Conservation (phyloP, 2,888 invertebrate genomes). For the Zele albiditarsus region DNA sequence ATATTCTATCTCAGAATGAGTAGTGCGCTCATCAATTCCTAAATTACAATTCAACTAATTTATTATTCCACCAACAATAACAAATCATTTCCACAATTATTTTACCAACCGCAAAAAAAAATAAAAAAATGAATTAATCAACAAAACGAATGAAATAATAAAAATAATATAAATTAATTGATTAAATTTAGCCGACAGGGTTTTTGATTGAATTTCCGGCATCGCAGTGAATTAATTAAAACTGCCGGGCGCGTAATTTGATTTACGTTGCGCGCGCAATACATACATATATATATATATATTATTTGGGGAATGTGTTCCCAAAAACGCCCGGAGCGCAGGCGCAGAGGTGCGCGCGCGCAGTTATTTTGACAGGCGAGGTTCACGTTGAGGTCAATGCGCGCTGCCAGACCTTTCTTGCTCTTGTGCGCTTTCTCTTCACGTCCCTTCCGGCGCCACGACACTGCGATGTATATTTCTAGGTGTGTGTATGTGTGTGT, state of each 20-base stretch:
- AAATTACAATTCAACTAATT: too few species aligned
- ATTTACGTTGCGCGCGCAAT: slow-evolving; percentile 37
- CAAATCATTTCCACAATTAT: too few species aligned
- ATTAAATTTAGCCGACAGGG: background rate
- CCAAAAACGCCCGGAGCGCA: slow-evolving; percentile 27
- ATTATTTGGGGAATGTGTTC: slow-evolving; percentile 15
- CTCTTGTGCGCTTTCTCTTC: slow-evolving; percentile 39
- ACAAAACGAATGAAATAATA: background rate
- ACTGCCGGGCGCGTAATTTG: slow-evolving; percentile 39
- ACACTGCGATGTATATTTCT: background rate
- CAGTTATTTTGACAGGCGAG: slow-evolving; percentile 42
- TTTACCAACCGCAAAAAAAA: too few species aligned
- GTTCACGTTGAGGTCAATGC: slow-evolving; percentile 39
- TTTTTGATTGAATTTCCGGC: slow-evolving; percentile 41
- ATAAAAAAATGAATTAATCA: too few species aligned
- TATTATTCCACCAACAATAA: too few species aligned
- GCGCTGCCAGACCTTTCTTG: slow-evolving; percentile 10
- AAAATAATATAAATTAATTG: slow-evolving; percentile 16
- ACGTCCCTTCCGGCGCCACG: slow-evolving; percentile 42
- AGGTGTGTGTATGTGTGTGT: background rate
- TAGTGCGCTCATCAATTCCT: too few species aligned
- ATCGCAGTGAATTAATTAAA: slow-evolving; percentile 43
- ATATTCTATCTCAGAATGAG: too few species aligned
- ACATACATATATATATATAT: background rate
- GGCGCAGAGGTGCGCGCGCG: slow-evolving; percentile 4